Conservation (phyloP, 2,797 vertebrate genomes). For the Esox lucius region DNA sequence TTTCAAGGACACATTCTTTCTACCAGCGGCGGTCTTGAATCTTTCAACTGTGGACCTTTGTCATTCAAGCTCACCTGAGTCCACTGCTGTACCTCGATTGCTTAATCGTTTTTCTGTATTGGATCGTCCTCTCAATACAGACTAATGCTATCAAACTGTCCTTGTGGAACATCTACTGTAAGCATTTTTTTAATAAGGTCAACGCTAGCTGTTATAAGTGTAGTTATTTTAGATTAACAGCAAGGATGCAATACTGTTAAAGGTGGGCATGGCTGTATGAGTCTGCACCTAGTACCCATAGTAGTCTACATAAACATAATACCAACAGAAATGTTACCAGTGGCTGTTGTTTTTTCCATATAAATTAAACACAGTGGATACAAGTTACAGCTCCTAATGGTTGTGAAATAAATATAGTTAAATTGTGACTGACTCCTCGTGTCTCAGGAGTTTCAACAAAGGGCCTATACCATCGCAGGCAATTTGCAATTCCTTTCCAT, state of each 20-base stretch:
- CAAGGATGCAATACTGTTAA: background rate
- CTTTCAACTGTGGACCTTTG: background rate
- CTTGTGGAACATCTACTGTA: background rate
- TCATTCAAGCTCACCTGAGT: background rate
- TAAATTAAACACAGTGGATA: background rate
- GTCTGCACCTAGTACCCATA: background rate
- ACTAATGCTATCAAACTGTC: background rate
- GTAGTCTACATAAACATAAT: background rate
- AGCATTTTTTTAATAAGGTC: background rate
- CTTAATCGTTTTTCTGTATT: background rate
- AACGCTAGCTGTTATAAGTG: background rate
- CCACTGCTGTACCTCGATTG: background rate
- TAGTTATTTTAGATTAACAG: background rate
- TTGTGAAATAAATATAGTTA: conserved; percentile 28
- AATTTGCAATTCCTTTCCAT: conserved; percentile 33
- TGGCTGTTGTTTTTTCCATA: background rate
- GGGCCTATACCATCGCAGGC: conserved; percentile 35
- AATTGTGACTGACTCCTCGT: conserved; percentile 19
- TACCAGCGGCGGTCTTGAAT: background rate
- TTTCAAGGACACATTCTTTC: background rate
- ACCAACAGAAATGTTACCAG: background rate
- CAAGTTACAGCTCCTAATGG: background rate
- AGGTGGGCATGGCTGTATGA: background rate
- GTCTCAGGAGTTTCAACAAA: conserved; percentile 26
- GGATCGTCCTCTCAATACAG: background rate